A percentile compares a stretch with the other conserved stretches of the same genome.
These are phyloP conservation scores for Sylvicola fuscatus DNA, from an alignment of 2,888 invertebrate species.

Conservation along the genomic window DNA sequence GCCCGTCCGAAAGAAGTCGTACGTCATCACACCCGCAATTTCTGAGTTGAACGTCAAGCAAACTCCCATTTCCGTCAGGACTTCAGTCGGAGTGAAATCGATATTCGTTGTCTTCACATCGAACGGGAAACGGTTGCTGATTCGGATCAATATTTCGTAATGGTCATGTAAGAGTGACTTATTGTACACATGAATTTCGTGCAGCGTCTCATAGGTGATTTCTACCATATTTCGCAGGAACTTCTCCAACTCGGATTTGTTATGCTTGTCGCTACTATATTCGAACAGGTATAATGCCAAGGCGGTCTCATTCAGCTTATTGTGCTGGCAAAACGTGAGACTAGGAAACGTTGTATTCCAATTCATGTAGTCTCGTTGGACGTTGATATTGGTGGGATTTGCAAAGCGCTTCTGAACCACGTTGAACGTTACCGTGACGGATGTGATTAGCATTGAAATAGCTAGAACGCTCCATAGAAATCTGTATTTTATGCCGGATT, in stretches of 20 bases:
- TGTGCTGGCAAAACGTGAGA: conserved; percentile 8
- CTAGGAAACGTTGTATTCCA: conserved; percentile 10
- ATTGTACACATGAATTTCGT: no score
- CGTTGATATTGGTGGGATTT: conserved; percentile 8
- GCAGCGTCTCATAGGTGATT: background rate
- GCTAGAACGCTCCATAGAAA: no score
- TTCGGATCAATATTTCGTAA: no score
- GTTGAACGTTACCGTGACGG: no score
- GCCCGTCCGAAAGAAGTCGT: no score
- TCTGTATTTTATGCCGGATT: no score
- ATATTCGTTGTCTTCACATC: conserved; percentile 5
- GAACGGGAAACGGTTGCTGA: background rate
- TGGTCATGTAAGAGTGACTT: no score
- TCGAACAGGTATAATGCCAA: conserved; percentile 6
- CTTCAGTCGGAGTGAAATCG: conserved; percentile 2
- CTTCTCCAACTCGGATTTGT: conserved; percentile 1
- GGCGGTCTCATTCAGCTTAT: conserved; percentile 9
- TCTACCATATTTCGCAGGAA: conserved; percentile 3
- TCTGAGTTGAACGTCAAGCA: conserved; percentile 15
- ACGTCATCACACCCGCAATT: conserved; percentile 8
- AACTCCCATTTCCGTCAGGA: conserved; percentile 15
- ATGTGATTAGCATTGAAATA: no score
- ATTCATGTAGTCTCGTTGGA: conserved; percentile 9
- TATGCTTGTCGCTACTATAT: background rate
- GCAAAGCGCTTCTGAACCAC: no score